phyloP scores from a whole-genome alignment of 1,140 invertebrate species.

The Babylonia areolata region DNA sequence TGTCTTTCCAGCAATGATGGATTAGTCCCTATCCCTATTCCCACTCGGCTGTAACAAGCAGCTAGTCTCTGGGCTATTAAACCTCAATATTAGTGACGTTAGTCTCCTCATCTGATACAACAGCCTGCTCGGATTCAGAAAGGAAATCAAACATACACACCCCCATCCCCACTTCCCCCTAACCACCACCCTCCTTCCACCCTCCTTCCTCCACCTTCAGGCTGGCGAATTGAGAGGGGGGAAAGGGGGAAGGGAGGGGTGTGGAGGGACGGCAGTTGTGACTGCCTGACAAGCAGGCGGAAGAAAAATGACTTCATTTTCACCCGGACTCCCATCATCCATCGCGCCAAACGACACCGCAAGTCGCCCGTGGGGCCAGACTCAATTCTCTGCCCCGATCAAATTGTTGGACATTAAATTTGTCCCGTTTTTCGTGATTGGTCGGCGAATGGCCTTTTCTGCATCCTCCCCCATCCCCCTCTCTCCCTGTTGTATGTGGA shows the following conservation, averaged over 20 bases:
- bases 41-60: too few species aligned
- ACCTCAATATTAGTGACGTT: background rate
- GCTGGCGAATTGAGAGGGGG: background rate
- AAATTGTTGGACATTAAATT: slow-evolving; percentile 5
- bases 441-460: background rate
- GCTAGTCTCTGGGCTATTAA: too few species aligned
- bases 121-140: background rate
- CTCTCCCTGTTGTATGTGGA: background rate
- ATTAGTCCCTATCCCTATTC: too few species aligned
- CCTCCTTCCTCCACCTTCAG: too few species aligned
- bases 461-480: too few species aligned
- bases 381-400: background rate
- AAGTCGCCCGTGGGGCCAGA: background rate
- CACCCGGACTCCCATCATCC: background rate
- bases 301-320: background rate
- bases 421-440: background rate
- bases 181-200: background rate
- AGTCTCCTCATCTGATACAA: background rate
- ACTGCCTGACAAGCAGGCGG: too few species aligned
- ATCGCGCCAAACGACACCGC: background rate
- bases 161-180: background rate
- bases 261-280: background rate
- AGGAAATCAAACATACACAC: background rate
- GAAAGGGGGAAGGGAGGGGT: background rate
- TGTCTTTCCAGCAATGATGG: too few species aligned